Percentiles rank a stretch among this genome's conserved stretches.
phyloP scores from a whole-genome alignment of 2,797 vertebrate species.

The Sylvilagus floridanus region DNA sequence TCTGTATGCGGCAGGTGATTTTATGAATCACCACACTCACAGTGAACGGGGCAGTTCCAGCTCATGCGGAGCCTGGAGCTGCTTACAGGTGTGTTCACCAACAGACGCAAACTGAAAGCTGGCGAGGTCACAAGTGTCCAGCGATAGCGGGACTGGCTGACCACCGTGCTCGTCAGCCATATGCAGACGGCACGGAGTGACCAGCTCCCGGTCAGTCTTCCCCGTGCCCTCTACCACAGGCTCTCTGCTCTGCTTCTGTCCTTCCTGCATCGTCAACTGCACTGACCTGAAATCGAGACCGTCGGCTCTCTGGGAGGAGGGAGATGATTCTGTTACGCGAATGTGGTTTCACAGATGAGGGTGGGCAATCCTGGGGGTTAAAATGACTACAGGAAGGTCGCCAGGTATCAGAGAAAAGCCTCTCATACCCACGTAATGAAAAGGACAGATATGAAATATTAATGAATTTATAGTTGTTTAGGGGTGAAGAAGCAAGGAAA shows the following conservation, averaged over 20 bases:
- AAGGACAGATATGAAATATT: not conserved
- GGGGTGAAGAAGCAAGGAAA: not conserved
- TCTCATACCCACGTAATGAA: not conserved
- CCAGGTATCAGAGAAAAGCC: not conserved
- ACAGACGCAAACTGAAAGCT: not conserved
- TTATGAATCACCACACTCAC: not conserved
- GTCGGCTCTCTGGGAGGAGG: not conserved
- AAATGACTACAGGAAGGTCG: not conserved
- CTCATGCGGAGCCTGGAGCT: not conserved
- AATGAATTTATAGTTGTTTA: not conserved
- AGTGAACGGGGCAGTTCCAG: not conserved
- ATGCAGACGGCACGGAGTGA: not conserved
- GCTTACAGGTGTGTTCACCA: not conserved
- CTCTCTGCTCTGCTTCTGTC: not conserved
- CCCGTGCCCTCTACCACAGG: not conserved
- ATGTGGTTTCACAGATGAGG: not conserved
- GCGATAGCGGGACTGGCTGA: not conserved
- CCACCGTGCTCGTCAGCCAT: not conserved
- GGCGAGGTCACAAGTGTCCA: not conserved
- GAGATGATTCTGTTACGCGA: not conserved
- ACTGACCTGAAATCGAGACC: not conserved
- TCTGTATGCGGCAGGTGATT: not conserved
- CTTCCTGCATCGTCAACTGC: not conserved
- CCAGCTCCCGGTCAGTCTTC: not conserved
- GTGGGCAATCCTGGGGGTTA: not conserved